Evolutionary conservation across 2,888 invertebrate species (phyloP).

Genomic region (Chrysomela aeneicollis): DNA sequence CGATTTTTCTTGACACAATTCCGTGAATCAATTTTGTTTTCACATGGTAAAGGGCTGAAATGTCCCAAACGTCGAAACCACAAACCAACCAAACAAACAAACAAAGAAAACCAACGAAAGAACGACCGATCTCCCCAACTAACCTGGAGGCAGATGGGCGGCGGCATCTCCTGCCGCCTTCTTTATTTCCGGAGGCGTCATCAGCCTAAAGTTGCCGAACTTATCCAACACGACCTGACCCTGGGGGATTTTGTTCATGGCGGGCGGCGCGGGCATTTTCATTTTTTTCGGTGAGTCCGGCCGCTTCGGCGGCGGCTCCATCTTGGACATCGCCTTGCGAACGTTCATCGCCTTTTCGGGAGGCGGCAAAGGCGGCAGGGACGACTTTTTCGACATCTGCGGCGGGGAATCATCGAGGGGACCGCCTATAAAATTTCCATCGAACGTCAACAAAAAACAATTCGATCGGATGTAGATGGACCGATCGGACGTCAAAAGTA

Average conservation of each 20-base stretch:
- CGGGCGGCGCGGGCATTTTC: conserved; percentile 41
- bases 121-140: conserved; percentile 49
- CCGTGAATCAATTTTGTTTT: no score
- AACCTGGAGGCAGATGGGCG: conserved; percentile 62
- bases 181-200: conserved; percentile 60
- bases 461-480: no score
- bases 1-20: no score
- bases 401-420: conserved; percentile 32
- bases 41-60: no score
- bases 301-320: conserved; percentile 66
- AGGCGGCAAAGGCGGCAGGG: conserved; percentile 62
- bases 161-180: conserved; percentile 55
- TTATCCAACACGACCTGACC: conserved; percentile 75
- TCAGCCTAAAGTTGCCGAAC: conserved; percentile 75
- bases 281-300: conserved; percentile 50
- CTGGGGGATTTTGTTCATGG: conserved; percentile 57
- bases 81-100: background rate
- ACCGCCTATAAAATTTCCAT: conserved; percentile 19
- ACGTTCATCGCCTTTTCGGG: conserved; percentile 69
- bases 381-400: conserved; percentile 59
- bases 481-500: no score
- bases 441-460: no score
- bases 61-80: no score
- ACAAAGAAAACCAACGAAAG: background rate
- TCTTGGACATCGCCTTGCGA: conserved; percentile 70